Base-by-base conservation (phyloP, 2,797 vertebrate genomes). In the Bradypodion ventrale region DNA sequence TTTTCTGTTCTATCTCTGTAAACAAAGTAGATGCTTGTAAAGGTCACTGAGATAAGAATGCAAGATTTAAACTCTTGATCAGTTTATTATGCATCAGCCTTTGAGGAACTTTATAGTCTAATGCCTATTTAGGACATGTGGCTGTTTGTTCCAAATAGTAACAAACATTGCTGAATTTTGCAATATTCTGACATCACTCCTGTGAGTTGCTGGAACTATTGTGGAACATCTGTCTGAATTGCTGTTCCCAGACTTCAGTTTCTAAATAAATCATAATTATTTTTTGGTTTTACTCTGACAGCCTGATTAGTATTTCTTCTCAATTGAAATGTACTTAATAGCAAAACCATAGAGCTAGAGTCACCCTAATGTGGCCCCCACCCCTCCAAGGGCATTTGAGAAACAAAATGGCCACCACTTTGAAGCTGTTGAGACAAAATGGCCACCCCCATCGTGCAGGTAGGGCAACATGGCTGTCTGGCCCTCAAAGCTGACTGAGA, bases 91-190 rank as follows among this genome's bases (percentile, higher is more conserved):
- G 91, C 75, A 82, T 87, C 80, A 92, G 72, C 80, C 83, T 91
- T 87, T 87, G 60, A 87, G 88, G 72, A 85, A 91, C 81, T 81
- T 76, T 79, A 59, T 72, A 13, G 88, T 32, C 63, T 86, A 88
- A 84, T 85, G 77, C 88, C 1, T 75, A 75, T 46, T 59, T 77
- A 80, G 78, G 78, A 83, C 86, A 76, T 82, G 88, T 49, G 70
- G 77, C 32, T 94, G 89, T 94, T 95, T 93, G 90, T 92, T 92
- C 82, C 79, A 91, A 35, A 13, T 21, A 65, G 89, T 87, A 92
- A 93, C 90, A 94, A 93, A 93, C 90, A 91, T 2, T 23, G 75
- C 82, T 25, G 83, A 85, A 92, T 85, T 90, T 90, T 65, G 81
- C 88, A 91, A 90, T 84, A 75, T 8, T 83, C 79, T 93, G 91